Evolutionary conservation across 2,888 invertebrate genomes (phyloP).

Genomic region (Gryllus longicercus): DNA sequence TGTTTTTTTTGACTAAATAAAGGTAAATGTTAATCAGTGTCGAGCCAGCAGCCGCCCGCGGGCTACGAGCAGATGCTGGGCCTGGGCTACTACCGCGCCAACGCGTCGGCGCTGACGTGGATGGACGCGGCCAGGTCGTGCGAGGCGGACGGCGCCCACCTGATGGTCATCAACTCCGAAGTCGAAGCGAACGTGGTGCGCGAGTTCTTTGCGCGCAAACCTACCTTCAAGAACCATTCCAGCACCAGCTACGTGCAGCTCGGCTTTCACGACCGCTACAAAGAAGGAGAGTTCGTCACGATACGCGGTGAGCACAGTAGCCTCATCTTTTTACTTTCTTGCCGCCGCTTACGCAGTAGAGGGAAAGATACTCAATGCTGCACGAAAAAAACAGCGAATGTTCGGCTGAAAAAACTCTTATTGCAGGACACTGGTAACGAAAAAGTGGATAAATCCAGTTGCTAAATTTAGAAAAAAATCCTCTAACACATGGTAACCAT

Average conservation of each 20-base stretch:
- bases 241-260: not conserved
- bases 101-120: not conserved
- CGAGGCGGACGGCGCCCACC: not conserved
- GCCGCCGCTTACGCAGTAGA: no score
- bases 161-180: not conserved
- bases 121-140: not conserved
- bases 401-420: no score
- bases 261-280: not conserved
- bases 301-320: not conserved
- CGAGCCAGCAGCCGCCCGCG: not conserved
- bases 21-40: not conserved
- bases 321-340: no score
- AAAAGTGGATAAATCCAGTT: no score
- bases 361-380: no score
- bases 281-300: not conserved
- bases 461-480: no score
- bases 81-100: not conserved
- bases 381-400: no score
- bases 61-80: not conserved
- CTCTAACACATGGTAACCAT: no score
- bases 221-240: not conserved
- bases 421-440: no score
- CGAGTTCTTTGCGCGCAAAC: not conserved
- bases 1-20: not conserved
- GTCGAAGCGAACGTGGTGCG: not conserved